Evolutionary conservation across 2,797 vertebrate genomes (phyloP).

Genomic region (Arnoldichthys spilopterus): DNA sequence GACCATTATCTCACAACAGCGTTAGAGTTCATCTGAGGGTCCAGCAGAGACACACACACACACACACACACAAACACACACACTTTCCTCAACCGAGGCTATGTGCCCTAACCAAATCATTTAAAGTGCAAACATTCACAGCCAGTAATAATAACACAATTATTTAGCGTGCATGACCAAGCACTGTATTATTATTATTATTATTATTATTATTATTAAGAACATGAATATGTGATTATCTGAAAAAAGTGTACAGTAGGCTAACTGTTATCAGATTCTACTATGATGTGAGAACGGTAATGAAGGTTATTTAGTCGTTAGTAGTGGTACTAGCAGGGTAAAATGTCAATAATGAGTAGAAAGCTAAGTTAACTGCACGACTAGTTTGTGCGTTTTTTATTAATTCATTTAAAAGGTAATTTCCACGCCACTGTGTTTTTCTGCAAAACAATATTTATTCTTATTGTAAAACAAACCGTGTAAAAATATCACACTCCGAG

Average conservation of each 20-base stretch:
- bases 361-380: too few relatives aligned
- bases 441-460: constrained; percentile 94
- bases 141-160: background rate
- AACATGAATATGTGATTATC: too few relatives aligned
- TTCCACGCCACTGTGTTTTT: constrained; percentile 70
- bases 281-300: background rate
- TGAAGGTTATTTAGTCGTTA: too few relatives aligned
- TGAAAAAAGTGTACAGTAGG: too few relatives aligned
- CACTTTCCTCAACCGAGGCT: constrained; percentile 20
- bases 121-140: constrained; percentile 25
- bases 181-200: background rate
- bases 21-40: constrained; percentile 21
- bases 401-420: constrained; percentile 64
- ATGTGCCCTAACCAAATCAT: constrained; percentile 19
- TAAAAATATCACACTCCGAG: constrained; percentile 95
- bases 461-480: constrained; percentile 84
- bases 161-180: background rate
- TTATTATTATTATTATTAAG: background rate
- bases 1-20: constrained; percentile 15
- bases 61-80: background rate
- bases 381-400: too few relatives aligned
- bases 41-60: constrained; percentile 4
- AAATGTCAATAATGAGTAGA: too few relatives aligned
- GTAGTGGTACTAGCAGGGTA: too few relatives aligned
- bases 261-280: background rate